Base-by-base conservation (phyloP, 2,113 vertebrate genomes). In the Phoxinus phoxinus region DNA sequence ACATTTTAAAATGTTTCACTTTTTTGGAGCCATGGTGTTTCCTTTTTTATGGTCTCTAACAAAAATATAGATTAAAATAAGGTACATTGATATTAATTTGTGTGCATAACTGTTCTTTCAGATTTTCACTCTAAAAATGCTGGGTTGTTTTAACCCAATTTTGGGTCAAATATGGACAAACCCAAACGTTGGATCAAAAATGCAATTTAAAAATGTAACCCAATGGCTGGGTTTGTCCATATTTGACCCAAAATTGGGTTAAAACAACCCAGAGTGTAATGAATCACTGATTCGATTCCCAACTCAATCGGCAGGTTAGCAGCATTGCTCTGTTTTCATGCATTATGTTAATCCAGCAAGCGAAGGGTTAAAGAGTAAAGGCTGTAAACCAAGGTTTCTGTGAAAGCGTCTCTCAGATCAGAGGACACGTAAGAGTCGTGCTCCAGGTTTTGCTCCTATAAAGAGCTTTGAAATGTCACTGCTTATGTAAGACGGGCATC, bases 401-500 rank as follows among this genome's bases (percentile, higher is more conserved):
- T 61, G 65, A 69, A 21, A 21, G 30, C 30, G 51, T 48, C 74
- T 65, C 25, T 23, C 81, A 73, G 13, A 76, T 81, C 63, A 83
- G 46, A 87, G 4, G 44, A 81, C 48, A 85, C 23, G 30, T 74
- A 41, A 74, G 61, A 37, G 35, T 6, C 9, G 15, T 44, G 35
- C 76, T 84, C 48, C 35, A 81, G 46, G 59, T 35, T 84, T 85
- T 51, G 48, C 53, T 41, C 53, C 13, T 13, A 67, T 75, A 78
- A 85, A 41, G 48, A 88, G 65, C 78, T 83, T 85, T 44, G 74
- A 88, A 88, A 86, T 85, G 83, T 59, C 85, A 84, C 32, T 53
- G 67, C 27, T 86, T 79, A 85, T 82, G 41, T 83, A 79, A 88
- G 67, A 19, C 32, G 13, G 74, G 61, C 59, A 76, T 75, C 25